Evolutionary conservation across 2,888 invertebrate genomes (phyloP).

Genomic region (Aphodius sticticus): DNA sequence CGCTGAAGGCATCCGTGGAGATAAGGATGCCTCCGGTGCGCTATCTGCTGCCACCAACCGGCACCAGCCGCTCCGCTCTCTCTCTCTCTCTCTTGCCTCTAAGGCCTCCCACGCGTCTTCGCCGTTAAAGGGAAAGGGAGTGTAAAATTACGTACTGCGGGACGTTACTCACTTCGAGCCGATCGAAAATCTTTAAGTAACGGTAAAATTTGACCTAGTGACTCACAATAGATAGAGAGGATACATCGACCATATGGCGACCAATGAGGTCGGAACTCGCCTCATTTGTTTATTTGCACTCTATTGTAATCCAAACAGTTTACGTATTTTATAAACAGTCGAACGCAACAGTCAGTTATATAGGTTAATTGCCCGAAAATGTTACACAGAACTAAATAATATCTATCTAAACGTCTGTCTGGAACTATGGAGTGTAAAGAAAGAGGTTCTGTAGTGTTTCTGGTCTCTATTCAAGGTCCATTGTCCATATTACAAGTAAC

Average conservation of each 20-base stretch:
- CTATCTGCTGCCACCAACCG: conserved; percentile 14
- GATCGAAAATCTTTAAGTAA: background rate
- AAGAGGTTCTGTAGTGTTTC: no score
- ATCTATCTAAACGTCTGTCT: no score
- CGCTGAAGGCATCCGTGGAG: conserved; percentile 16
- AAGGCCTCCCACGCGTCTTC: background rate
- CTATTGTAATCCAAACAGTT: background rate
- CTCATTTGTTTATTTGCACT: background rate
- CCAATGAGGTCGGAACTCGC: background rate
- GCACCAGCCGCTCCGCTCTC: background rate
- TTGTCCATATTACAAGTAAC: no score
- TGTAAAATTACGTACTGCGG: background rate
- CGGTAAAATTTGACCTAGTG: background rate
- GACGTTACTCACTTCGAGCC: no score
- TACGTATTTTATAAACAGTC: background rate
- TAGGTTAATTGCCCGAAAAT: background rate
- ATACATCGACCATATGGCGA: background rate
- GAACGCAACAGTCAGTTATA: background rate
- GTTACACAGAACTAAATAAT: background rate
- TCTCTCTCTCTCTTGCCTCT: background rate
- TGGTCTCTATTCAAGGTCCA: no score
- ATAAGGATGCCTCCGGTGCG: conserved; percentile 16
- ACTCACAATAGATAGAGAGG: background rate
- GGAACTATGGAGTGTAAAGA: no score
- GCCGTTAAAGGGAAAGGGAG: conserved; percentile 7